phyloP scores from a whole-genome alignment of 1,140 invertebrate genomes.

The Trachymyrmex septentrionalis region DNA sequence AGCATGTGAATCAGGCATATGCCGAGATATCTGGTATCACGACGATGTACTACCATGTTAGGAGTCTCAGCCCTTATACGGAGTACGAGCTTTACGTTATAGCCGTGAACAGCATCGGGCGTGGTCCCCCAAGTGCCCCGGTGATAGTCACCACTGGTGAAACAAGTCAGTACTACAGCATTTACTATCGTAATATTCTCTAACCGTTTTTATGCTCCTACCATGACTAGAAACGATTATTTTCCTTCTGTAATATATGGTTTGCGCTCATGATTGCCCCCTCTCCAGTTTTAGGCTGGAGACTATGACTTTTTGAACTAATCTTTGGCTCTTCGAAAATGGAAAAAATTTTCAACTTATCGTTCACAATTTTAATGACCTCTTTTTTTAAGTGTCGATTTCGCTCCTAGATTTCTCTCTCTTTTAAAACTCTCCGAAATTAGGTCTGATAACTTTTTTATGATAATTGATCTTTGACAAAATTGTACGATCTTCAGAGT shows the following conservation, averaged over 20 bases:
- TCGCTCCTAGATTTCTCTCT: too few relatives aligned
- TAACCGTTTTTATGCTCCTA: not conserved
- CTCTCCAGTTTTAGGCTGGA: too few relatives aligned
- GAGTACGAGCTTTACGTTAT: constrained; percentile 99
- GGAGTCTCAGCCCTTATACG: constrained; percentile 96
- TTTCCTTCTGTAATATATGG: not conserved
- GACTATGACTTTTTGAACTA: too few relatives aligned
- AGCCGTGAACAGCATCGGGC: constrained; percentile 97
- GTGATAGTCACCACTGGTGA: constrained; percentile 97
- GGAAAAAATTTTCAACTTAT: too few relatives aligned
- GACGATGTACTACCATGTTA: constrained; percentile 96
- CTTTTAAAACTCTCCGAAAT: too few relatives aligned
- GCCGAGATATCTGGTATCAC: constrained; percentile 97
- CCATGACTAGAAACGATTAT: constrained; percentile 31
- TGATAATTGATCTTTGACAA: too few relatives aligned
- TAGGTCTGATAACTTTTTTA: too few relatives aligned
- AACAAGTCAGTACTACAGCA: constrained; percentile 92
- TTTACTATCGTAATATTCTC: constrained; percentile 14
- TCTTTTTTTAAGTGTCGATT: too few relatives aligned
- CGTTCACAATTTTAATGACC: too few relatives aligned
- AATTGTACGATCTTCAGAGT: too few relatives aligned
- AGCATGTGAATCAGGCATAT: constrained; percentile 92
- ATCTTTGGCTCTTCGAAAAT: too few relatives aligned
- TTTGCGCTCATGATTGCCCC: not conserved
- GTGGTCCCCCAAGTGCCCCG: constrained; percentile 94